Percentiles rank a stretch among this genome's conserved stretches.
phyloP scores from a whole-genome alignment of 2,888 invertebrate genomes.

The Melanostoma scalare region DNA sequence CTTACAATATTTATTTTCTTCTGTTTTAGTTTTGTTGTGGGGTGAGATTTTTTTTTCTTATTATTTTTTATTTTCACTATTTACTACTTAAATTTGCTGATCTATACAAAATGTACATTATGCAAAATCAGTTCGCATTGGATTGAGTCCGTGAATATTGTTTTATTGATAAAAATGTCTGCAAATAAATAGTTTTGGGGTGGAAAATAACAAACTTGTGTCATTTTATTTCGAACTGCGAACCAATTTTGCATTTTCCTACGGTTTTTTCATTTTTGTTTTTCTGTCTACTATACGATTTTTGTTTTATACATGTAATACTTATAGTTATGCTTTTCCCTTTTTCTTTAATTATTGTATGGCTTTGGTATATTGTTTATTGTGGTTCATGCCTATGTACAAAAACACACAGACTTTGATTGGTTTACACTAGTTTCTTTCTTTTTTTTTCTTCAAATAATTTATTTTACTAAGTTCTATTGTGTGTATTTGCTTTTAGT shows the following conservation, averaged over 20 bases:
- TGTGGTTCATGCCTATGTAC: slow-evolving; percentile 75
- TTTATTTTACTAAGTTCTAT: slow-evolving; percentile 67
- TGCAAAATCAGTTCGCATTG: slow-evolving; percentile 46
- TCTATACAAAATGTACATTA: slow-evolving; percentile 72
- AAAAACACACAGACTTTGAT: slow-evolving; percentile 76
- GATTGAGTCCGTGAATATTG: background rate
- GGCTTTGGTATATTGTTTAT: slow-evolving; percentile 80
- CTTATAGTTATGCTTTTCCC: slow-evolving; percentile 50
- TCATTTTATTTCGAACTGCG: background rate
- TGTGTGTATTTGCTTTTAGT: slow-evolving; percentile 41
- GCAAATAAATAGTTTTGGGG: too few relatives aligned
- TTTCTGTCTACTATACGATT: slow-evolving; percentile 49
- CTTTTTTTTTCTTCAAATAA: slow-evolving; percentile 57
- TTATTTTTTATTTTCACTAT: slow-evolving; percentile 44
- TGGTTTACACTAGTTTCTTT: slow-evolving; percentile 67
- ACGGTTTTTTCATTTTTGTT: slow-evolving; percentile 44
- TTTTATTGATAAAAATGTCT: too few relatives aligned
- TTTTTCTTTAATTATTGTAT: slow-evolving; percentile 72
- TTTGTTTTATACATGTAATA: slow-evolving; percentile 52
- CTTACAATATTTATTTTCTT: slow-evolving; percentile 62
- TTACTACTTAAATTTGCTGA: slow-evolving; percentile 40
- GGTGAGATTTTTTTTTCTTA: slow-evolving; percentile 68
- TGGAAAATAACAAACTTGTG: too few relatives aligned
- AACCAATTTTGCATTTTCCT: slow-evolving; percentile 36
- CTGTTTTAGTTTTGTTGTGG: slow-evolving; percentile 69